A percentile compares a stretch with the other conserved stretches of the same genome.
Evolutionary conservation across 2,888 invertebrate species (phyloP).

Genomic region (Eilema griseolum): DNA sequence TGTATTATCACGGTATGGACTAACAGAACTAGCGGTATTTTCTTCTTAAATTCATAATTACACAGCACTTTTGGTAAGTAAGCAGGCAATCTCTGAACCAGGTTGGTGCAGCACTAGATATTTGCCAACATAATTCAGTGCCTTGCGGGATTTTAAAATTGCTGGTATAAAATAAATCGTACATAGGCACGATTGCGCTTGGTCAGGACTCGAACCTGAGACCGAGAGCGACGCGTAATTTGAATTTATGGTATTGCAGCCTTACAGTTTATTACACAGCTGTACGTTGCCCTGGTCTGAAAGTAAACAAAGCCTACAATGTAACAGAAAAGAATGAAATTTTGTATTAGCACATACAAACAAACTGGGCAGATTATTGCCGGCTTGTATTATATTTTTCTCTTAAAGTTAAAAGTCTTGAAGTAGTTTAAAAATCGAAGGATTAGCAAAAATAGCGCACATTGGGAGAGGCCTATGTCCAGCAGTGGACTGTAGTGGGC

Average conservation of each 20-base stretch:
- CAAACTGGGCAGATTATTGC: neutral
- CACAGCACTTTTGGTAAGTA: neutral
- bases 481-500: too few species aligned
- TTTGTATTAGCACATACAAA: neutral
- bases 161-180: slow-evolving; percentile 27
- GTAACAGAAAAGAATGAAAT: neutral
- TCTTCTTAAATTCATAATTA: neutral
- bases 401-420: neutral
- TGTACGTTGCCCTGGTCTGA: neutral
- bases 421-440: neutral
- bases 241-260: slow-evolving; percentile 25
- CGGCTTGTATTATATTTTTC: neutral
- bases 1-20: neutral
- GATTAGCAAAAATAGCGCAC: too few species aligned
- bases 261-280: slow-evolving; percentile 18
- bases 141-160: slow-evolving; percentile 17
- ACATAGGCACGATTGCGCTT: slow-evolving; percentile 20
- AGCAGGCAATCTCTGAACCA: neutral
- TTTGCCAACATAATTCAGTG: slow-evolving; percentile 17
- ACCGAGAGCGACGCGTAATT: slow-evolving; percentile 26
- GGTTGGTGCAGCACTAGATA: neutral
- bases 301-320: slow-evolving; percentile 19
- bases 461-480: too few species aligned
- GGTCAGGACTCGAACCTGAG: slow-evolving; percentile 18
- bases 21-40: slow-evolving; percentile 8